Evolutionary conservation across 2,113 vertebrate genomes (phyloP), one percentile per base, ranked within the genome.

Genomic region (Clarias batrachus): DNA sequence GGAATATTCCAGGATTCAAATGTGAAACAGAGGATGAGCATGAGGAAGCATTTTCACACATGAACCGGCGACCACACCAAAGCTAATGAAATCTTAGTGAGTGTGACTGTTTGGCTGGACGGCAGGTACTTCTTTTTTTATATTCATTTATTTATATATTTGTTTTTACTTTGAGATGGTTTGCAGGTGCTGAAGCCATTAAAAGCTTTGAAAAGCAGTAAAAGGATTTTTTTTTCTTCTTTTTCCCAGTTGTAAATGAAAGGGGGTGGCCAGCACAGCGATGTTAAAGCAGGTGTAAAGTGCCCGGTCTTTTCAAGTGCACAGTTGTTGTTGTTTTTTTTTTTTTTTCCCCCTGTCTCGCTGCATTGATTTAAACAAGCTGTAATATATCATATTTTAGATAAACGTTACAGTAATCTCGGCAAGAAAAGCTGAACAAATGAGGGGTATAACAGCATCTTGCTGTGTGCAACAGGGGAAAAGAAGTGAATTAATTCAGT

Each of bases 161-260:
- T 48, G 48, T 30, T 57, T 59, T 3, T 21, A 79, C 41, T 78
- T 57, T 12, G 48, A 54, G 27, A 79, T 79, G 17, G 4, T 80
- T 80, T 80, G 30, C 78, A 80, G 78, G 56, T 80, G 78, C 19
- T 33, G 30, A 60, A 80, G 30, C 57, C 19, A 80, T 80, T 80
- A 80, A 60, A 21, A 37, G 27, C 77, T 62, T 80, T 60, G 54
- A 57, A 59, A 80, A 62, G 30, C 78, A 37, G 19, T 80, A 60
- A 80, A 80, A 60, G 78, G 78, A 25, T 80, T 80, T 80, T 21
- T 48, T 48, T 48, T 33, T 33, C 30, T 33, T n/a, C n/a, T n/a
- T n/a, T 48, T 7, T 1, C 7, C 48, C 27, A 23, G 78, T 37
- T 59, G 16, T 80, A 80, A 80, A 80, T 62, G 57, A 80, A 21